A percentile compares a stretch with the other conserved stretches of the same genome.
Conservation (phyloP, 2,797 vertebrate species). For the Cryptoblepharus egeriae region DNA sequence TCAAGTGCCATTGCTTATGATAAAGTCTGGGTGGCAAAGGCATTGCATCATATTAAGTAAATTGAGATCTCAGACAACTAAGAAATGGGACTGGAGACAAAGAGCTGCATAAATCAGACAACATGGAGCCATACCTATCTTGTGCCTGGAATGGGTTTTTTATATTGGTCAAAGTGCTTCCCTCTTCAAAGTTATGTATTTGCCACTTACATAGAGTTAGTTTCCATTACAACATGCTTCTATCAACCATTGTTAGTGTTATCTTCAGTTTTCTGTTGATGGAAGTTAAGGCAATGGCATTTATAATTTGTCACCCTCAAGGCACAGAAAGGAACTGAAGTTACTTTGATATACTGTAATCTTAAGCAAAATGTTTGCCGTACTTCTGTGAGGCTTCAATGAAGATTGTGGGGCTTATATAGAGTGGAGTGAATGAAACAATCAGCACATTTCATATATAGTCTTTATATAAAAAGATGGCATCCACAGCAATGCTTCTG, state of each 20-base stretch:
- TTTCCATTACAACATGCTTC: not conserved
- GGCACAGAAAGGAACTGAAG: slow-evolving; percentile 34
- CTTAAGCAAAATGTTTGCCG: not conserved
- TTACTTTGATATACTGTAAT: too few species aligned
- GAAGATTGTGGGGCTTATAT: slow-evolving; percentile 5
- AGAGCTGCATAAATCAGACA: not conserved
- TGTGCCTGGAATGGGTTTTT: not conserved
- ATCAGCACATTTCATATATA: not conserved
- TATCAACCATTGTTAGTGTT: not conserved
- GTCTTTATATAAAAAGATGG: not conserved
- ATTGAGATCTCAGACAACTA: too few species aligned
- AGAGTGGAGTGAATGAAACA: not conserved
- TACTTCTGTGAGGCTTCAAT: not conserved
- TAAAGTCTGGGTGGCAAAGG: not conserved
- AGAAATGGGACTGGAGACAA: too few species aligned
- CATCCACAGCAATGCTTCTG: not conserved
- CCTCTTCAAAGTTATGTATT: not conserved
- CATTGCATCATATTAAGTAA: not conserved
- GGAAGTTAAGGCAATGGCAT: not conserved
- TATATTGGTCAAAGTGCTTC: not conserved
- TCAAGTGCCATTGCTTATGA: not conserved
- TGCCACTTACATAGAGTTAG: not conserved
- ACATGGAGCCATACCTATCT: not conserved
- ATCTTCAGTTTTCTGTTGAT: not conserved
- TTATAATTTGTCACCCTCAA: not conserved